Base-by-base conservation (phyloP, 2,113 vertebrate species). In the Falcunculus frontatus region DNA sequence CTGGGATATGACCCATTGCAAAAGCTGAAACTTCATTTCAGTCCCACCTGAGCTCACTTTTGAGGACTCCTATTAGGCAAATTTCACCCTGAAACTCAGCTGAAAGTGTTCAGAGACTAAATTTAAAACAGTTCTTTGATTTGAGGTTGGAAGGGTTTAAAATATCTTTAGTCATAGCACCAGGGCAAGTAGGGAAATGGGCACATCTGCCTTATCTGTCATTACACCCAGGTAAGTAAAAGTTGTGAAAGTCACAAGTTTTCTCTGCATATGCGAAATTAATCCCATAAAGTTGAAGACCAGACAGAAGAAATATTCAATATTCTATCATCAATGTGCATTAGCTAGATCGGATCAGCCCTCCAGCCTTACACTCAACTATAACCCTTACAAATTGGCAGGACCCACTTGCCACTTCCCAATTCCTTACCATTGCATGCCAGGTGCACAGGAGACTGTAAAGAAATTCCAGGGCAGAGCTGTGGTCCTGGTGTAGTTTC, bases 51-150 rank as follows among this genome's bases (percentile, higher is more conserved):
- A 94, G 65, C 41, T 81, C 49, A 26, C 8, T 47, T 79, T 83
- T 49, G 62, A 93, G 78, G 53, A 63, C 19, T 81, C 55, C 25
- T 16, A 37, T 84, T 81, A 81, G 57, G 67, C 17, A 72, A 69
- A 94, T 84, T 87, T 95, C 78, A 94, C 78, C 81, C 81, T 89
- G 77, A 87, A 78, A 72, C 82, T 26, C 53, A 64, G 32, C 37
- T 84, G 37, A 57, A 65, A 75, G 29, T 42, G 46, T 76, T 79
- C 62, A 39, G 53, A 85, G 68, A 80, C 90, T 68, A 69, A 80
- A 79, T 77, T 73, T 68, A 63, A 88, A 90, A 65, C 35, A 49
- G 56, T 50, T 76, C 23, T 75, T 93, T 94, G 86, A 67, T 90
- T 83, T 81, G 63, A 86, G 27, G 50, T 56, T 59, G 72, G 70